Conservation (phyloP, 1,140 invertebrate genomes). For the Bombus huntii region DNA sequence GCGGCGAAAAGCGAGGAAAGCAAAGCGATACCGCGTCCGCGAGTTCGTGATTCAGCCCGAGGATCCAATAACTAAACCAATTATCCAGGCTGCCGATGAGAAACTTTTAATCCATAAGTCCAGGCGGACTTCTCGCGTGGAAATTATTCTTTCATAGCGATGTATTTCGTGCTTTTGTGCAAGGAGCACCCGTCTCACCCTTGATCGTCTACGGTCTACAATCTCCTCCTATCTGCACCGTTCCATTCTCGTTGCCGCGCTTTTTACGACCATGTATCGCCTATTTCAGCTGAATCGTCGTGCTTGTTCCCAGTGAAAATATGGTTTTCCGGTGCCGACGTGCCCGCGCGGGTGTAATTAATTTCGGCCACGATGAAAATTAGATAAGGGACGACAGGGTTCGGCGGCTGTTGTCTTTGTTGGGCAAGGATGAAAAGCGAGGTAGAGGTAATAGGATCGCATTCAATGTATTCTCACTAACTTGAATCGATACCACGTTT, state of each 20-base stretch:
- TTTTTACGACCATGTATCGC: constrained; percentile 4
- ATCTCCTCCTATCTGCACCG: constrained; percentile 8
- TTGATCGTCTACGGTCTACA: too few species aligned
- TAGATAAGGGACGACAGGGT: not conserved
- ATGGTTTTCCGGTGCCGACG: not conserved
- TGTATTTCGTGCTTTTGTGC: constrained; percentile 22
- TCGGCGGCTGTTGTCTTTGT: not conserved
- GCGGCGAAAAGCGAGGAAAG: constrained; percentile 52
- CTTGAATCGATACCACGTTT: not conserved
- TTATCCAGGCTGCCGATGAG: constrained; percentile 70
- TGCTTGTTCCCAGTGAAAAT: not conserved
- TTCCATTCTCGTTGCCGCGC: not conserved
- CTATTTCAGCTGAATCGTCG: constrained; percentile 4
- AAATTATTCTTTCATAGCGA: constrained; percentile 63
- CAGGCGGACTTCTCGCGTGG: constrained; percentile 35
- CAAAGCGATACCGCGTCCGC: constrained; percentile 61
- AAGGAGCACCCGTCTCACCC: not conserved
- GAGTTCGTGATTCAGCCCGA: constrained; percentile 68
- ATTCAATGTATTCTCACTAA: not conserved
- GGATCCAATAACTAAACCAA: constrained; percentile 78
- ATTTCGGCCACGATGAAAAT: not conserved
- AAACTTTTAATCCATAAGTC: constrained; percentile 75
- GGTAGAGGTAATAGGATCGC: not conserved
- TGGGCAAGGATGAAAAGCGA: not conserved
- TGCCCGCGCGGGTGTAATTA: not conserved